phyloP scores from a whole-genome alignment of 1,140 invertebrate species.

The Frieseomelitta varia region DNA sequence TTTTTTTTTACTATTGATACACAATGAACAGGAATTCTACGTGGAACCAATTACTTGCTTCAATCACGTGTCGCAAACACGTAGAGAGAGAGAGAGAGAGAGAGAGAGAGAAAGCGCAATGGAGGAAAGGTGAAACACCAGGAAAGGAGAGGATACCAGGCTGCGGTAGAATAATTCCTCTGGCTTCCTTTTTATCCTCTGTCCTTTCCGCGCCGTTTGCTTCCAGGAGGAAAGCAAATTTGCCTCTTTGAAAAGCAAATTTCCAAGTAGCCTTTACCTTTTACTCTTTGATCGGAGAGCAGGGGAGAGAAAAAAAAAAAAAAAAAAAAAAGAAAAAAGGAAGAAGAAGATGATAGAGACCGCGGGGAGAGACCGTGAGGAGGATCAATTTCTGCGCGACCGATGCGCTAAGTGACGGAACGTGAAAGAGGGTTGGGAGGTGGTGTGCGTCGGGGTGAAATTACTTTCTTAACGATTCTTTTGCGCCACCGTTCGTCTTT shows the following conservation, averaged over 20 bases:
- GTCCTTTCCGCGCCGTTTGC: neutral
- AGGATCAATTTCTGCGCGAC: constrained; percentile 14
- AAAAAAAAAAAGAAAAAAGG: no score
- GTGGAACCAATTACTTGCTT: no score
- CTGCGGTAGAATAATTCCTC: neutral
- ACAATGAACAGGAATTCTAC: no score
- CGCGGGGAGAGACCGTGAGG: neutral
- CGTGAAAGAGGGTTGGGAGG: neutral
- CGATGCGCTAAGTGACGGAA: constrained; percentile 2
- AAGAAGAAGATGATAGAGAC: neutral
- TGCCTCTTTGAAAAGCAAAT: constrained; percentile 18
- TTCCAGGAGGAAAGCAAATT: neutral
- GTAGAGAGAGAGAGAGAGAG: no score
- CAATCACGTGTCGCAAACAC: no score
- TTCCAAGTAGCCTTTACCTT: constrained; percentile 1
- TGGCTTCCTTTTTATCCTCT: neutral
- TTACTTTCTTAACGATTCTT: constrained; percentile 13
- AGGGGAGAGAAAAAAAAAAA: neutral
- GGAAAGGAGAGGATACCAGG: no score
- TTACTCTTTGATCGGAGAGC: neutral
- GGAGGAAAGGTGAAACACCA: neutral
- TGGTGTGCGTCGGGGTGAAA: neutral
- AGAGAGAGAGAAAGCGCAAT: no score
- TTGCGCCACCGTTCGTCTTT: neutral
- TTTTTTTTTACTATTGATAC: no score